A percentile compares a stretch with the other conserved stretches of the same genome.
Conservation (phyloP, 2,113 vertebrate species). For the Thermophis baileyi region DNA sequence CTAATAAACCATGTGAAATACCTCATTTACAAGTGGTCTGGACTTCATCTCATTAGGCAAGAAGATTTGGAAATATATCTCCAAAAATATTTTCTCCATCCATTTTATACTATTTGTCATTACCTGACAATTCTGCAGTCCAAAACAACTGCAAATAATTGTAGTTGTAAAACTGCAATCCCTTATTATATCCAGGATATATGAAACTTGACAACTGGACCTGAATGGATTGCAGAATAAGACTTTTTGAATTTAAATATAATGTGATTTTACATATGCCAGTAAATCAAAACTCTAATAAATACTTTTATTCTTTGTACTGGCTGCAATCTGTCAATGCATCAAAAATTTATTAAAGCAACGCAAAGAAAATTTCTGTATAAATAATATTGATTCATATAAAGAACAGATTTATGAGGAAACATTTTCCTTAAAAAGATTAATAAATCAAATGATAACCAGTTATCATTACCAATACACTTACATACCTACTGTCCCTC, state of each 20-base stretch:
- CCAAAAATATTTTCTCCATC: constrained; percentile 45
- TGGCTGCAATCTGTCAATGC: background rate
- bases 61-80: constrained; percentile 40
- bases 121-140: constrained; percentile 42
- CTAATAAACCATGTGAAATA: background rate
- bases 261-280: constrained; percentile 6
- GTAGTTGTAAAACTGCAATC: constrained; percentile 35
- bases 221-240: constrained; percentile 26
- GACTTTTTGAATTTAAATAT: constrained; percentile 33
- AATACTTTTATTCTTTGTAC: background rate
- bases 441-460: background rate
- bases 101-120: constrained; percentile 52
- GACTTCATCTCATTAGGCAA: constrained; percentile 39
- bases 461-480: background rate
- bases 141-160: constrained; percentile 42
- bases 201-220: constrained; percentile 19
- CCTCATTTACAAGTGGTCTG: background rate
- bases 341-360: background rate
- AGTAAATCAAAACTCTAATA: background rate
- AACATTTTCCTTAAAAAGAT: background rate
- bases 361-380: background rate
- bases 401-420: background rate
- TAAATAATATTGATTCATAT: background rate
- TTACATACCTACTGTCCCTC: background rate
- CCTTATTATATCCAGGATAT: background rate